phyloP scores from a whole-genome alignment of 2,888 invertebrate genomes.

The Ochropacha duplaris region DNA sequence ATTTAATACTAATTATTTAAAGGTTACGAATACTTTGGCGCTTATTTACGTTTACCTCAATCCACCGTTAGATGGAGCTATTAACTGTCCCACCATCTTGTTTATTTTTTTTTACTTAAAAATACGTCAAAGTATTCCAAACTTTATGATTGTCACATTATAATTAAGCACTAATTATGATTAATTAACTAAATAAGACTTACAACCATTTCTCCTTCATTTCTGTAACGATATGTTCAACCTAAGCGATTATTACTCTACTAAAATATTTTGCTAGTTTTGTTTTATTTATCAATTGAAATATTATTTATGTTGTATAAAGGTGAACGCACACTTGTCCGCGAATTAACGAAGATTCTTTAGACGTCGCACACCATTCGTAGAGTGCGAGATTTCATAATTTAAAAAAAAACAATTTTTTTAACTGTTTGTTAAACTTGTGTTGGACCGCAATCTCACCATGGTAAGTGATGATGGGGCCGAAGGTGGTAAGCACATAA shows the following conservation, averaged over 20 bases:
- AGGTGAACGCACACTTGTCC: no score
- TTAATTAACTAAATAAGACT: constrained; percentile 16
- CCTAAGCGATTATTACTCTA: constrained; percentile 32
- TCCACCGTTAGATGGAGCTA: no score
- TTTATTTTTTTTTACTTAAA: no score
- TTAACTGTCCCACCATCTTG: no score
- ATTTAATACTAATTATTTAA: not conserved
- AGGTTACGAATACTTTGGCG: not conserved
- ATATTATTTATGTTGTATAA: not conserved
- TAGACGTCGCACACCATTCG: no score
- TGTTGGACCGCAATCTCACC: no score
- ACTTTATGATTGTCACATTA: not conserved
- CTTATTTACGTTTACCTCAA: not conserved
- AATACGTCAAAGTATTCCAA: not conserved
- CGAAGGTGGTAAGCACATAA: no score
- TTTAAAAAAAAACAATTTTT: no score
- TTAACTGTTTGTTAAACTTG: no score
- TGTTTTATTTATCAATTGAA: not conserved
- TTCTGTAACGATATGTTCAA: constrained; percentile 46
- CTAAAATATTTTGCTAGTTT: not conserved
- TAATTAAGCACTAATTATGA: not conserved
- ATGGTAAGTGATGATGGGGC: no score
- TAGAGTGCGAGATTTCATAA: no score
- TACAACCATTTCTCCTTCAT: constrained; percentile 41
- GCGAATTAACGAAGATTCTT: no score